These are phyloP conservation scores for Lethrus apterus DNA, from an alignment of 1,140 invertebrate species.

Conservation along the genomic window DNA sequence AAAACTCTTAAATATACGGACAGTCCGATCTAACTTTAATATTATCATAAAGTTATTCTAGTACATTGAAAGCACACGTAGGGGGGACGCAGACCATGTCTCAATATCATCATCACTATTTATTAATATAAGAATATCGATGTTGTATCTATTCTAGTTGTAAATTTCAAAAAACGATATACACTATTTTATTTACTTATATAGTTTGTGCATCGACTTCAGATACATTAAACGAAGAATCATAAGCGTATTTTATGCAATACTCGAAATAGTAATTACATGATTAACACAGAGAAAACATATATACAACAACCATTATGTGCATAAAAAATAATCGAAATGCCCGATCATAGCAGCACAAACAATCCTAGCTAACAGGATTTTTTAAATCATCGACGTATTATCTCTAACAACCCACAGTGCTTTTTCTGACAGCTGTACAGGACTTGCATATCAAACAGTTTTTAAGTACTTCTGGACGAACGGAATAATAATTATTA, in stretches of 20 bases:
- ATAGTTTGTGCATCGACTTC: constrained; percentile 40
- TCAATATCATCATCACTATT: constrained; percentile 24
- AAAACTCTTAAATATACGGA: constrained; percentile 42
- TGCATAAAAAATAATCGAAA: constrained; percentile 13
- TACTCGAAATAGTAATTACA: constrained; percentile 15
- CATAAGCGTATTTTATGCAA: constrained; percentile 23
- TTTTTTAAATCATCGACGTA: constrained; percentile 21
- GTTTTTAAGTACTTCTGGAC: constrained; percentile 23
- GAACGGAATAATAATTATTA: constrained; percentile 23
- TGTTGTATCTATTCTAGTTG: constrained; percentile 33
- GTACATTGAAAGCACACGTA: constrained; percentile 42
- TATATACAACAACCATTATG: not conserved
- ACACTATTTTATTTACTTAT: constrained; percentile 20
- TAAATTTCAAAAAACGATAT: constrained; percentile 27
- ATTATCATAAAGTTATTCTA: constrained; percentile 37
- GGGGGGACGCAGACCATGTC: constrained; percentile 19
- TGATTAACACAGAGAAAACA: constrained; percentile 5
- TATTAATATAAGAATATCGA: constrained; percentile 39
- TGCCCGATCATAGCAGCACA: constrained; percentile 26
- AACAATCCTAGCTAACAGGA: constrained; percentile 26
- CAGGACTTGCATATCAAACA: constrained; percentile 15
- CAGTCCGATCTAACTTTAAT: constrained; percentile 40
- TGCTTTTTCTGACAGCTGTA: constrained; percentile 27
- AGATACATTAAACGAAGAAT: constrained; percentile 20
- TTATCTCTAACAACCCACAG: constrained; percentile 28